Percentiles rank a stretch among this genome's conserved stretches.
phyloP scores from a whole-genome alignment of 1,140 invertebrate genomes.

The Theocolax elegans region DNA sequence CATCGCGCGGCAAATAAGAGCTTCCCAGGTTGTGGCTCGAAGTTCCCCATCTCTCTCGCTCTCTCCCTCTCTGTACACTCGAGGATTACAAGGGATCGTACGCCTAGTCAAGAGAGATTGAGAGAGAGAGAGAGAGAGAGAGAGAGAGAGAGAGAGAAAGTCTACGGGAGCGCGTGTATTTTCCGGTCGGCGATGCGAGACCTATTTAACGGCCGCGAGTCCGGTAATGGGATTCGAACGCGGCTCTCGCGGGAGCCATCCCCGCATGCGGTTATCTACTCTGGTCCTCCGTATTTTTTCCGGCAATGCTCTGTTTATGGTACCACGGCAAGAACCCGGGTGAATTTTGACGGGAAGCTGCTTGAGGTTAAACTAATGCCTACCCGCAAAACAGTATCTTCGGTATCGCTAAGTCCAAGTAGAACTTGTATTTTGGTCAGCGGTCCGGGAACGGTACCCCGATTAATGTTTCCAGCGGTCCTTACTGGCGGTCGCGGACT shows the following conservation, averaged over 20 bases:
- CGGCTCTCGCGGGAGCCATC: conserved; percentile 62
- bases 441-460: neutral
- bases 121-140: too few relatives aligned
- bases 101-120: too few relatives aligned
- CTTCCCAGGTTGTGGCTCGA: conserved; percentile 46
- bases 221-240: conserved; percentile 70
- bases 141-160: neutral
- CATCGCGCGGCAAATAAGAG: conserved; percentile 59
- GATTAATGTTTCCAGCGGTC: too few relatives aligned
- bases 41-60: too few relatives aligned
- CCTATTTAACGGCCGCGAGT: conserved; percentile 70
- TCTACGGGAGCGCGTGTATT: conserved; percentile 61
- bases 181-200: conserved; percentile 69
- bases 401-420: neutral
- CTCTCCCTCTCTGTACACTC: too few relatives aligned
- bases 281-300: neutral
- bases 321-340: neutral
- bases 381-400: conserved; percentile 55
- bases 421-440: neutral
- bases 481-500: too few relatives aligned
- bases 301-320: too few relatives aligned
- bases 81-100: too few relatives aligned
- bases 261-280: conserved; percentile 49
- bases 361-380: neutral
- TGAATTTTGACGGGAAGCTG: conserved; percentile 10